Conservation (phyloP, 2,797 vertebrate genomes). For the Triplophysa bombifrons region DNA sequence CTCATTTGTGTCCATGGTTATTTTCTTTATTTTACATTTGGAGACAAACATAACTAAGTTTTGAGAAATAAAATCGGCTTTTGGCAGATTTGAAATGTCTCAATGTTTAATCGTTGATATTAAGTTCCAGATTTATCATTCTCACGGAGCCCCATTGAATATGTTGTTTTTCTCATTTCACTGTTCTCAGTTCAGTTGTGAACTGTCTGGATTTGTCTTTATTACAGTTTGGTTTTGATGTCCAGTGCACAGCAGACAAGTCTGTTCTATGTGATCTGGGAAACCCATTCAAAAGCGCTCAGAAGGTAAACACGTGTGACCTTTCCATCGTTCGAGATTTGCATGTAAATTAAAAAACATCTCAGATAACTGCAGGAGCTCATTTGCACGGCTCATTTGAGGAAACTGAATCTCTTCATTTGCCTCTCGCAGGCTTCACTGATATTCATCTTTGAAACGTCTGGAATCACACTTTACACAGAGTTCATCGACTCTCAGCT, state of each 20-base stretch:
- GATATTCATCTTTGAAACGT: constrained; percentile 80
- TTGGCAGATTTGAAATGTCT: background rate
- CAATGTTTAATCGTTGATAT: background rate
- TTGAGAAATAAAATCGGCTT: too few species aligned
- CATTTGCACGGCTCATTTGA: constrained; percentile 2
- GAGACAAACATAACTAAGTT: background rate
- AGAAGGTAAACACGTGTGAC: constrained; percentile 62
- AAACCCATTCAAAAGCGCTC: constrained; percentile 86
- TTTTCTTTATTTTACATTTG: background rate
- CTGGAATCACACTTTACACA: constrained; percentile 80
- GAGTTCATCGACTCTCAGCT: constrained; percentile 74
- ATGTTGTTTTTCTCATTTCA: background rate
- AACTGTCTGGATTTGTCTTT: background rate
- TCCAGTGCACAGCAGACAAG: constrained; percentile 54
- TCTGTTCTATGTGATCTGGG: constrained; percentile 84
- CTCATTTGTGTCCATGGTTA: background rate
- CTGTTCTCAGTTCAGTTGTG: background rate
- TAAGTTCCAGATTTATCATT: too few species aligned
- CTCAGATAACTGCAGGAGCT: background rate
- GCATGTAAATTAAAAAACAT: constrained; percentile 20
- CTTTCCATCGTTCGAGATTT: constrained; percentile 17
- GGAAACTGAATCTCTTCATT: constrained; percentile 1
- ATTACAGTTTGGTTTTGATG: constrained; percentile 52
- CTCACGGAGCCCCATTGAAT: background rate
- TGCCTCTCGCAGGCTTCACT: constrained; percentile 75